A percentile compares a stretch with the other conserved stretches of the same genome.
Conservation (phyloP, 2,113 vertebrate species). For the Megaptera novaeangliae region DNA sequence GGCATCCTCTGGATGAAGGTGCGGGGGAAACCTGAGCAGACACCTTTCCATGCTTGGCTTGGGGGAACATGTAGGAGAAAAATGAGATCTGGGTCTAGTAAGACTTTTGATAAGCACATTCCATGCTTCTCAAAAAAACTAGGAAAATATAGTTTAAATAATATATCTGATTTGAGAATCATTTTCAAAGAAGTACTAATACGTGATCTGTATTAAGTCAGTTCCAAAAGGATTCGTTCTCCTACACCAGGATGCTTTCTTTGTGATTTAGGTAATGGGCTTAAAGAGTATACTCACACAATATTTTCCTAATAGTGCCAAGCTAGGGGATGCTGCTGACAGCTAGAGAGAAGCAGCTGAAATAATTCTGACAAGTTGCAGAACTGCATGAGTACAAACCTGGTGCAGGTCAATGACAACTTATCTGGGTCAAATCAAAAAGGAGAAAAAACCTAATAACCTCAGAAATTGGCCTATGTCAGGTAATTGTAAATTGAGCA, state of each 20-base stretch:
- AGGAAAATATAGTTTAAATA: background rate
- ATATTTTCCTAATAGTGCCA: background rate
- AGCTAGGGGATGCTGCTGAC: background rate
- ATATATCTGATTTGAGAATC: background rate
- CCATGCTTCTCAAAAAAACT: background rate
- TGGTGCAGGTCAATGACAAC: background rate
- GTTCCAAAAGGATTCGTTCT: background rate
- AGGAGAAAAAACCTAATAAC: background rate
- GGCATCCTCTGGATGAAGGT: background rate
- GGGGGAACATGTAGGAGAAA: background rate
- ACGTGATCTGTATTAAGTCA: background rate
- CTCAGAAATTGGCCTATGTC: background rate
- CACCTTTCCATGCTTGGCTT: background rate
- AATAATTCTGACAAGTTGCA: conserved; percentile 22
- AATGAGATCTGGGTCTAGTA: background rate
- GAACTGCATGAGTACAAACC: background rate
- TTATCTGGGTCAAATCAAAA: background rate
- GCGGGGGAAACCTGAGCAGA: background rate
- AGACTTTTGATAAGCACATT: background rate
- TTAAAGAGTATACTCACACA: background rate
- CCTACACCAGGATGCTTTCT: background rate
- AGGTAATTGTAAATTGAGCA: background rate
- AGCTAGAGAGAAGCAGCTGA: conserved; percentile 9
- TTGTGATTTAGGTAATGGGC: background rate
- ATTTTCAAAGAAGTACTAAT: background rate